Percentiles rank a stretch among this genome's conserved stretches.
These are phyloP conservation scores for Amniataba percoides DNA, from an alignment of 2,797 vertebrate species.

Conservation along the genomic window DNA sequence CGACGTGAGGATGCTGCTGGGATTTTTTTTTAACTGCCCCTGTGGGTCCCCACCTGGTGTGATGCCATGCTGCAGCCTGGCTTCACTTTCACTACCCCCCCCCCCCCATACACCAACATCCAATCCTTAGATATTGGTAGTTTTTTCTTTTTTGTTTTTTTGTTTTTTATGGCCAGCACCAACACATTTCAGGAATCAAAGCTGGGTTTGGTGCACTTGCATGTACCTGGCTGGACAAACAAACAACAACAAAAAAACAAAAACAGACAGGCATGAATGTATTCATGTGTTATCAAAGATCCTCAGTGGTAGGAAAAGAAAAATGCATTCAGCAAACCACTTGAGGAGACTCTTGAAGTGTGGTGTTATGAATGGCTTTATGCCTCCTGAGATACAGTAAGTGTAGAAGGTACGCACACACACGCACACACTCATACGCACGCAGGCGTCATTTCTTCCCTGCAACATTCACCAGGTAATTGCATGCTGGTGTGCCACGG, in stretches of 20 bases:
- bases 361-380: constrained; percentile 12
- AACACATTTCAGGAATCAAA: constrained; percentile 18
- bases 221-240: neutral
- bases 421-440: constrained; percentile 9
- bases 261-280: neutral
- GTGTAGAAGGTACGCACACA: constrained; percentile 8
- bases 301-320: constrained; percentile 6
- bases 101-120: no score
- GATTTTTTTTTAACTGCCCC: constrained; percentile 43
- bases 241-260: neutral
- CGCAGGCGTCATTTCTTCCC: constrained; percentile 27
- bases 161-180: constrained; percentile 13
- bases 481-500: constrained; percentile 54
- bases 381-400: constrained; percentile 29
- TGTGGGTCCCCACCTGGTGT: constrained; percentile 43
- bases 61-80: constrained; percentile 63
- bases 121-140: constrained; percentile 33
- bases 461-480: constrained; percentile 65
- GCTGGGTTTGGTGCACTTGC: constrained; percentile 28
- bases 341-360: constrained; percentile 27
- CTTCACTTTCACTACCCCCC: constrained; percentile 27
- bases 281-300: neutral
- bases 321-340: constrained; percentile 9
- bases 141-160: no score
- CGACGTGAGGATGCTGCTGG: constrained; percentile 46